These are phyloP conservation scores for Ptychoptera contaminata DNA, from an alignment of 2,888 invertebrate genomes.

Conservation along the genomic window DNA sequence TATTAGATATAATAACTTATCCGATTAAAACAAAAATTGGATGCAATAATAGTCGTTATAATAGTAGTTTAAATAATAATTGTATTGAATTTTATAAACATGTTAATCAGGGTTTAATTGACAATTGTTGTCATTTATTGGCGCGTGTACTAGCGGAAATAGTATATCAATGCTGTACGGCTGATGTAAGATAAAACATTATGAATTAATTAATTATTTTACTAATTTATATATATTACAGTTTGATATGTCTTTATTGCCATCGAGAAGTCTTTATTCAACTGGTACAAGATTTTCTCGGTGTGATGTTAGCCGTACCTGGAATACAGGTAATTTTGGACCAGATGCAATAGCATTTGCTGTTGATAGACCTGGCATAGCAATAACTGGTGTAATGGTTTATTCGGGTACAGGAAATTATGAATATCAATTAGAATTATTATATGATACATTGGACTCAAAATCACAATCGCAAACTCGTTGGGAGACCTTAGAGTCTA, in stretches of 20 bases:
- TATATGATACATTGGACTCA: conserved; percentile 52
- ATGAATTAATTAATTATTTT: not conserved
- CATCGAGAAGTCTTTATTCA: conserved; percentile 60
- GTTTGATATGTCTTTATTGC: conserved; percentile 28
- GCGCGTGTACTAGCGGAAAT: conserved; percentile 79
- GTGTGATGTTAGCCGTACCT: conserved; percentile 75
- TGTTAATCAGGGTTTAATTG: conserved; percentile 37
- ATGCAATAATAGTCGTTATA: conserved; percentile 23
- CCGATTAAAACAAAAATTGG: conserved; percentile 46
- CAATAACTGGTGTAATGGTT: conserved; percentile 76
- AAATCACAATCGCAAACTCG: conserved; percentile 40
- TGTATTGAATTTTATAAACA: conserved; percentile 25
- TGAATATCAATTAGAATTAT: conserved; percentile 79
- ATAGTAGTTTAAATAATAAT: conserved; percentile 16
- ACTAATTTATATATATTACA: conserved; percentile 11
- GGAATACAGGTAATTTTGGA: conserved; percentile 95
- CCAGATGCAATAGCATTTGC: conserved; percentile 93
- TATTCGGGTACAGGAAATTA: conserved; percentile 81
- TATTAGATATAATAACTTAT: conserved; percentile 65
- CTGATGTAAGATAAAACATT: conserved; percentile 39
- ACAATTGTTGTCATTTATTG: conserved; percentile 59
- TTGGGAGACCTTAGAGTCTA: conserved; percentile 78
- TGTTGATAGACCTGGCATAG: conserved; percentile 79
- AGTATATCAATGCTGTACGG: conserved; percentile 61
- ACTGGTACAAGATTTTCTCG: conserved; percentile 85